Evolutionary conservation across 2,113 vertebrate genomes (phyloP).

Genomic region (Platanista minor): DNA sequence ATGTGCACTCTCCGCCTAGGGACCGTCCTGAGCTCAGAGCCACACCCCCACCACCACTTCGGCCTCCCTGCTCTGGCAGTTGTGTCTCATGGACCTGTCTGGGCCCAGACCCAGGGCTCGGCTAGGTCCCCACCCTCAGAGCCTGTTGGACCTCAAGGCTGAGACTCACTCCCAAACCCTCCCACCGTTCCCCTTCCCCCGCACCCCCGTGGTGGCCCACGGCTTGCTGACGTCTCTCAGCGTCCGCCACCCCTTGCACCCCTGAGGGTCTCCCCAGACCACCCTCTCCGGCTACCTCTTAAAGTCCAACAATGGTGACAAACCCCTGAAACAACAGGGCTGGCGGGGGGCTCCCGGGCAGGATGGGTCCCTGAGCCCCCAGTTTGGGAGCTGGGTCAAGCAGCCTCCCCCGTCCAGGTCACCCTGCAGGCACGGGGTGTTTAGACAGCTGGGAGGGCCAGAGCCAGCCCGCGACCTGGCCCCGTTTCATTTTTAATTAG

Average conservation of each 20-base stretch:
- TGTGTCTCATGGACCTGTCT: not conserved
- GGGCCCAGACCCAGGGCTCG: not conserved
- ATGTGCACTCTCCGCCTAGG: rapidly evolving
- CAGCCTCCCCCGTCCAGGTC: not conserved
- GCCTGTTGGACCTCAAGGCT: rapidly evolving
- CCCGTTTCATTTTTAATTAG: not conserved
- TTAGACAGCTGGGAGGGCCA: slow-evolving; percentile 24
- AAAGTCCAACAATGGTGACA: rapidly evolving
- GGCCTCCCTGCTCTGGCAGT: rapidly evolving
- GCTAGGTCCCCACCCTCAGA: not conserved
- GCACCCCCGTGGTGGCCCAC: rapidly evolving
- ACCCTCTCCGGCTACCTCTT: not conserved
- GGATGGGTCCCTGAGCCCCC: rapidly evolving
- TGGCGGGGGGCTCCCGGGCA: no score
- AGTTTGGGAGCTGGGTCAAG: not conserved
- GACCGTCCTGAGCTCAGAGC: not conserved
- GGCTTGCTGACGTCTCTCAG: not conserved
- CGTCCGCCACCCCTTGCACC: not conserved
- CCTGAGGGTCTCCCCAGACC: not conserved
- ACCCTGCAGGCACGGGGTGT: not conserved
- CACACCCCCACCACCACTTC: rapidly evolving
- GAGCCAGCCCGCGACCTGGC: not conserved
- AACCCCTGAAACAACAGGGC: not conserved
- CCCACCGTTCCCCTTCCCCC: rapidly evolving
- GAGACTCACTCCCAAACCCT: not conserved